Base-by-base conservation (phyloP, 30 jellyfish, hydroid and myxozoan genomes). In the Catostylus mosaicus region DNA sequence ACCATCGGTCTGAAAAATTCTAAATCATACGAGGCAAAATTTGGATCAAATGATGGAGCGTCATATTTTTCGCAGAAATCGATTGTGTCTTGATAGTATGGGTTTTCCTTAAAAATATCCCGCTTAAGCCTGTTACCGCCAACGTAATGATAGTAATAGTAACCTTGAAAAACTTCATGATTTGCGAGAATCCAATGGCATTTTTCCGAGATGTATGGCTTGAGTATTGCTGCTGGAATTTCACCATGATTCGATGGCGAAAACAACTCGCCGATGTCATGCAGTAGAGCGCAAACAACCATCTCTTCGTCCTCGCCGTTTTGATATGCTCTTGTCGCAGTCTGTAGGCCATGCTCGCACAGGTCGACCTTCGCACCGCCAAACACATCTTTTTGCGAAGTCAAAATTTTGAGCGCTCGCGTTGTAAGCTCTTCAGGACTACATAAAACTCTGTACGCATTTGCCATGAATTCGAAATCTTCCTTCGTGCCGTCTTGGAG, bases 191-290 rank as follows among this genome's bases (percentile, higher is more conserved):
- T 82, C 92, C 92, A 82, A 40, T 69, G 48, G 74, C 81, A 70
- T 60, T 82, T 69, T 66, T 82, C 60, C 18, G 92, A 82, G 12
- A 82, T 82, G 60, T 52, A 82, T 10, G 92, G 92, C 54, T 70
- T 82, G 26, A 82, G 51, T 0, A 82, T 82, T 16, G 92, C 92
- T 18, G 92, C 92, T 0, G 92, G 92, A 19, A 82, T 70, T 35
- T 82, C 86, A 1, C 92, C 92, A 50, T 82, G 92, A 57, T 82
- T 82, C 16, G 86, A 67, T 20, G 92, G 92, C 27, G 92, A 82
- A 23, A 82, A 36, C 47, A 82, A 47, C 31, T 82, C 92, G 0
- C 92, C 92, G 16, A 69, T 82, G 73, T 82, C 92, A 40, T 82
- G 92, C 24, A 82, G 86, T 8, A 82, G 83, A 51, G 86, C 69